Percentiles rank a stretch among this genome's conserved stretches.
phyloP scores from a whole-genome alignment of 2,797 vertebrate species.

The Phylloscopus collybita region DNA sequence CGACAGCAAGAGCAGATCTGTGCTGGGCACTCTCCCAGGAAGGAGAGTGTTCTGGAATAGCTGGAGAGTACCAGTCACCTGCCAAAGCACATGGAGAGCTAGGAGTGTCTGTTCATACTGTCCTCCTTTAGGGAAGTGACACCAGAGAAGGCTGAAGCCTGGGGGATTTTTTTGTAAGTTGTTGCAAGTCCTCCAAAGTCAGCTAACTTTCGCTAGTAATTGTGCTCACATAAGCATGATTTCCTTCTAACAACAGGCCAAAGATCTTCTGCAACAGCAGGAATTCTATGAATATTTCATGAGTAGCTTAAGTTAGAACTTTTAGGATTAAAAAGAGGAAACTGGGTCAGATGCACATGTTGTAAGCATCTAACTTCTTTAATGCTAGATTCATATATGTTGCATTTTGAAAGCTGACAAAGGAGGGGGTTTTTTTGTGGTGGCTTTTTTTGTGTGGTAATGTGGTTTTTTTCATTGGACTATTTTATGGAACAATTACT shows the following conservation, averaged over 20 bases:
- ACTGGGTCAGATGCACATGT: constrained; percentile 52
- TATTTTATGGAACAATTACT: not conserved
- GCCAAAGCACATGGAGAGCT: not conserved
- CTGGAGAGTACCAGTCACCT: not conserved
- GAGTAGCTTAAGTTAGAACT: constrained; percentile 60
- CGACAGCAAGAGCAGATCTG: not conserved
- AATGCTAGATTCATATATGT: constrained; percentile 20
- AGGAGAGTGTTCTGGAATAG: not conserved
- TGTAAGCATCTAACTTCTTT: constrained; percentile 28
- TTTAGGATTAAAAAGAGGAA: constrained; percentile 61
- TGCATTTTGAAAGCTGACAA: constrained; percentile 23
- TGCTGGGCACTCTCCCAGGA: not conserved
- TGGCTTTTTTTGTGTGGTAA: not conserved
- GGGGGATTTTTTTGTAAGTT: not conserved
- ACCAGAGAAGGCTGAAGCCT: not conserved
- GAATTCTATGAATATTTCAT: constrained; percentile 67
- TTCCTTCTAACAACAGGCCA: constrained; percentile 37
- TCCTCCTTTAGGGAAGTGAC: not conserved
- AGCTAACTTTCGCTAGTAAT: not conserved
- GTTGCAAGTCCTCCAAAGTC: not conserved
- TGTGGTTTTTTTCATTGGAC: not conserved
- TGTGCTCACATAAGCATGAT: constrained; percentile 46
- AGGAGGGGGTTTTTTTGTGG: not conserved
- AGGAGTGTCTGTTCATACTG: not conserved
- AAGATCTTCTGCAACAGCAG: constrained; percentile 52